Conservation (phyloP, 2,113 vertebrate genomes). For the Campylorhamphus procurvoides region DNA sequence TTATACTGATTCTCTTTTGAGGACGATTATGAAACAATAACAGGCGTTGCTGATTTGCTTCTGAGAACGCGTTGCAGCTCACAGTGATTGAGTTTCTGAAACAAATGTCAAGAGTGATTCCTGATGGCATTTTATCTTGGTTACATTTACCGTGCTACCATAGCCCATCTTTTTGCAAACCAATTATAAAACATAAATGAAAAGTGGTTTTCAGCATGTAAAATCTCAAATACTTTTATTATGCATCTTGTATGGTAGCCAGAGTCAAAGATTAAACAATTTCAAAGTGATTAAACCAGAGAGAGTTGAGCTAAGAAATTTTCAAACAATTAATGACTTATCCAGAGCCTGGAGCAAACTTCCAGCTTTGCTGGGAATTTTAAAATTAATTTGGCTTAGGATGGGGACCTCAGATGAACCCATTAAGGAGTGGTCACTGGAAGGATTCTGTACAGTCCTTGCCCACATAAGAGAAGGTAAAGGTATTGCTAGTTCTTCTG, state of each 20-base stretch:
- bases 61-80: not conserved
- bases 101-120: conserved; percentile 49
- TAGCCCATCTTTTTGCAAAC: not conserved
- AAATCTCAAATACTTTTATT: conserved; percentile 27
- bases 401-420: not conserved
- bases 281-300: conserved; percentile 24
- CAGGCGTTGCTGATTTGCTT: conserved; percentile 23
- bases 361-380: conserved; percentile 8
- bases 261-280: conserved; percentile 41
- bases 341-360: not conserved
- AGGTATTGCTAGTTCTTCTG: not conserved
- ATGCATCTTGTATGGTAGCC: not conserved
- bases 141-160: not conserved
- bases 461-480: not conserved
- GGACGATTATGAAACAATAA: conserved; percentile 53
- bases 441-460: not conserved
- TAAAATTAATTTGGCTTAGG: conserved; percentile 1
- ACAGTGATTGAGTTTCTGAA: conserved; percentile 28
- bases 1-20: conserved; percentile 37
- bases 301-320: not conserved
- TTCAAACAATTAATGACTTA: not conserved
- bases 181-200: conserved; percentile 40
- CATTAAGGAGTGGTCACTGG: not conserved
- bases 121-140: conserved; percentile 4
- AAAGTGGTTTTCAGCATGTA: not conserved